Evolutionary conservation across 2,888 invertebrate species (phyloP).

Genomic region (Rhamnusium bicolor): DNA sequence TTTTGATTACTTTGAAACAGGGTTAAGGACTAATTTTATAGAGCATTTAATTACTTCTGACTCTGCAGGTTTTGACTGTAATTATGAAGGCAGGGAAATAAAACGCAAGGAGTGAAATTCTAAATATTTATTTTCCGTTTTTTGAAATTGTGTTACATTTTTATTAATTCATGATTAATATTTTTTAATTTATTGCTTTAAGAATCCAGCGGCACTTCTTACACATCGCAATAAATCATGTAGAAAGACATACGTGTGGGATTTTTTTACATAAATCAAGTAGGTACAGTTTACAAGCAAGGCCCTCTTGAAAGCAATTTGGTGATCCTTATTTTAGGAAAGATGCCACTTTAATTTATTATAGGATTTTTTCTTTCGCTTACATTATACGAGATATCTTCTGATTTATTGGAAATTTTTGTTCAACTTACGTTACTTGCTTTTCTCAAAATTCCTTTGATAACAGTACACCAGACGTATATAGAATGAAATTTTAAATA

Average conservation of each 20-base stretch:
- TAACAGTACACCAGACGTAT: too few relatives aligned
- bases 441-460: too few relatives aligned
- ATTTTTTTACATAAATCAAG: too few relatives aligned
- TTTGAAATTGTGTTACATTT: conserved; percentile 4
- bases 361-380: too few relatives aligned
- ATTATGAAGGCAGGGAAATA: conserved; percentile 2
- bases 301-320: too few relatives aligned
- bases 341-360: too few relatives aligned
- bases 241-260: neutral
- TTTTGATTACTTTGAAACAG: conserved; percentile 51
- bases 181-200: conserved; percentile 14
- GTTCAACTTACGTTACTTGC: too few relatives aligned
- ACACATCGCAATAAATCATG: conserved; percentile 6
- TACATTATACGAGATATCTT: too few relatives aligned
- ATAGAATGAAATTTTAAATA: too few relatives aligned
- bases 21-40: conserved; percentile 44
- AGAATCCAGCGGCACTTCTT: conserved; percentile 7
- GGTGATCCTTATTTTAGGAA: too few relatives aligned
- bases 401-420: too few relatives aligned
- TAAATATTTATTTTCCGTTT: conserved; percentile 9
- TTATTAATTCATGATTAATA: neutral
- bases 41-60: conserved; percentile 8
- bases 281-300: too few relatives aligned
- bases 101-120: neutral
- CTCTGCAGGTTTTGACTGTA: conserved; percentile 7